A percentile compares a stretch with the other conserved stretches of the same genome.
These are phyloP conservation scores for Danio choprae DNA, from an alignment of 2,797 vertebrate species.

Conservation along the genomic window DNA sequence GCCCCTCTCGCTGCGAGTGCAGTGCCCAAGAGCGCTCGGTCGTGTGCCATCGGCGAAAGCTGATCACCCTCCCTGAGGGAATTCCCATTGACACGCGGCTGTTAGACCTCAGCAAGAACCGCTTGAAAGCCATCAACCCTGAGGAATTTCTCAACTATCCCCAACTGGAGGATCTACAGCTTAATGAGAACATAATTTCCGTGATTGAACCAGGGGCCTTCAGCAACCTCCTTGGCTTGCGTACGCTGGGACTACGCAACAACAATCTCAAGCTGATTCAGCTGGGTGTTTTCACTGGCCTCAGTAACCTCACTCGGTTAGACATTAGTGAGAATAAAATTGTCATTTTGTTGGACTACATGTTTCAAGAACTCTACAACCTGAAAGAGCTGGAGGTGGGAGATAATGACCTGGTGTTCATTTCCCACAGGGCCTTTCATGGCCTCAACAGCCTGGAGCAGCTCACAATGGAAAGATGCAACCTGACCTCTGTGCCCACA, in stretches of 20 bases:
- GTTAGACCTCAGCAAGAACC: slow-evolving; percentile 97
- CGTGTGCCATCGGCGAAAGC: slow-evolving; percentile 91
- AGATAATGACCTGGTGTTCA: slow-evolving; percentile 96
- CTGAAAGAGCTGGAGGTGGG: slow-evolving; percentile 96
- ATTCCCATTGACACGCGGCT: slow-evolving; percentile 94
- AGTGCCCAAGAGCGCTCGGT: slow-evolving; percentile 95
- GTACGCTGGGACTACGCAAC: slow-evolving; percentile 93
- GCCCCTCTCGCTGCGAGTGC: slow-evolving; percentile 96
- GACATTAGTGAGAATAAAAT: slow-evolving; percentile 99
- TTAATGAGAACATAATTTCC: slow-evolving; percentile 96
- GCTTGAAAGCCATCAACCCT: slow-evolving; percentile 91
- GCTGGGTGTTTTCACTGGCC: slow-evolving; percentile 94
- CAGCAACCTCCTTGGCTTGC: slow-evolving; percentile 92
- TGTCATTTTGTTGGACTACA: slow-evolving; percentile 96
- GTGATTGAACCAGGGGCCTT: slow-evolving; percentile 96
- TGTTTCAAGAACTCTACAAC: slow-evolving; percentile 99
- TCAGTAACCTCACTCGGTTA: slow-evolving; percentile 96
- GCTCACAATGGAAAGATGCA: slow-evolving; percentile 93
- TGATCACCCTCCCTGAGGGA: slow-evolving; percentile 90
- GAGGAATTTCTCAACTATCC: slow-evolving; percentile 97
- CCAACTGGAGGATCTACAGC: slow-evolving; percentile 94
- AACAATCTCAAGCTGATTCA: slow-evolving; percentile 98
- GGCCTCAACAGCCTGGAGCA: slow-evolving; percentile 96
- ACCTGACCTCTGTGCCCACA: slow-evolving; percentile 93
- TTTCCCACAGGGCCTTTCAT: slow-evolving; percentile 94